Evolutionary conservation across 1,140 invertebrate species (phyloP).

Genomic region (Drosophila tropicalis): DNA sequence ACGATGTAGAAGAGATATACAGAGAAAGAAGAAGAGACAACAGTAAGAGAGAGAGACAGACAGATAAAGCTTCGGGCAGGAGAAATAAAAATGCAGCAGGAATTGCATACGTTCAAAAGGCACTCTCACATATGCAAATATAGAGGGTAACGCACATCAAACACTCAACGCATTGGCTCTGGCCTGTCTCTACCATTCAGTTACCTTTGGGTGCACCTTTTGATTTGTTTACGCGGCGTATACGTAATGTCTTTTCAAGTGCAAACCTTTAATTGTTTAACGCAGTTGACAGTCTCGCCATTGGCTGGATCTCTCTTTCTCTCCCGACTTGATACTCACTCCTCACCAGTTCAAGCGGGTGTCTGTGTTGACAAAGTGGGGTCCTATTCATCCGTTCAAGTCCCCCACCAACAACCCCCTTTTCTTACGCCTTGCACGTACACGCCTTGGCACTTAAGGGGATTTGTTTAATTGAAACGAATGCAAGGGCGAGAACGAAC

Average conservation of each 20-base stretch:
- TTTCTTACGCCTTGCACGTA: conserved; percentile 52
- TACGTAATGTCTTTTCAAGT: conserved; percentile 74
- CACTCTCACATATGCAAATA: conserved; percentile 52
- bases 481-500: conserved; percentile 55
- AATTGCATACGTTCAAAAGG: conserved; percentile 1
- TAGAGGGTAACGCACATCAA: conserved; percentile 52
- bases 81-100: not conserved
- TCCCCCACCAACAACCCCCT: not conserved
- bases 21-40: not conserved
- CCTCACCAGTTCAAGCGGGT: not conserved
- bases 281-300: conserved; percentile 46
- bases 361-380: conserved; percentile 78
- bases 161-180: conserved; percentile 55
- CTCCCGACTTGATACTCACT: not conserved
- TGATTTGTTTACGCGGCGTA: conserved; percentile 57
- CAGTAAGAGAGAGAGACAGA: not conserved
- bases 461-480: conserved; percentile 82
- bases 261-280: conserved; percentile 76
- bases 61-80: not conserved
- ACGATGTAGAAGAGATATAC: conserved; percentile 7
- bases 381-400: conserved; percentile 21
- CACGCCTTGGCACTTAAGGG: conserved; percentile 78
- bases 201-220: not conserved
- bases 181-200: conserved; percentile 37
- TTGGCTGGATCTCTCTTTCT: not conserved